These are phyloP conservation scores for Orbicella faveolata DNA, from an alignment of 64 coral and sea anemone genomes.

Conservation along the genomic window DNA sequence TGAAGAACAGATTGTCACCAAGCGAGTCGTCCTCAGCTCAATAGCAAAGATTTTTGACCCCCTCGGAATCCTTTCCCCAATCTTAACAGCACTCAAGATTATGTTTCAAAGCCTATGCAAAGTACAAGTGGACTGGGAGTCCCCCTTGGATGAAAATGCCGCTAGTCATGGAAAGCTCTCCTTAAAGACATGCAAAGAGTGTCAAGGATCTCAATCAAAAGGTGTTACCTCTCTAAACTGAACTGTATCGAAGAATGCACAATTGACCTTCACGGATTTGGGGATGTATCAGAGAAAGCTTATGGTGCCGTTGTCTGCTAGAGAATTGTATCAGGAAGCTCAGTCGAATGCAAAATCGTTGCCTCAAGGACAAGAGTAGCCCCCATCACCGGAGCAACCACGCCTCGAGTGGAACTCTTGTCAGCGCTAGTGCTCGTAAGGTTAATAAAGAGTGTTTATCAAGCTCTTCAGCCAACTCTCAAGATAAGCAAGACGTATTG, in stretches of 20 bases:
- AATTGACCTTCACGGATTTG: conserved; percentile 34
- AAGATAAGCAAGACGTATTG: conserved; percentile 11
- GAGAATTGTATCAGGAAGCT: neutral
- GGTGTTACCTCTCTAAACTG: conserved; percentile 9
- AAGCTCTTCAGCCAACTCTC: neutral
- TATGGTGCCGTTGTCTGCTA: conserved; percentile 27
- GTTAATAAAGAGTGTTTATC: conserved; percentile 2
- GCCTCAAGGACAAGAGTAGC: conserved; percentile 28
- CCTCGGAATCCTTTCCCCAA: conserved; percentile 25
- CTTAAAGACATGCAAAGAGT: conserved; percentile 11
- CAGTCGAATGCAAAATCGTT: conserved; percentile 8
- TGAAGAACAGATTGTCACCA: conserved; percentile 29
- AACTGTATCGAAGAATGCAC: neutral
- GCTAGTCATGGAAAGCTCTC: conserved; percentile 8
- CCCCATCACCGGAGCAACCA: conserved; percentile 25
- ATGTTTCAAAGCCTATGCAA: conserved; percentile 22
- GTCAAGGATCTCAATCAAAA: neutral
- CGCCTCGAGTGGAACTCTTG: conserved; percentile 31
- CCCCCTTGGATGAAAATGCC: neutral
- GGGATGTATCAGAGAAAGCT: neutral
- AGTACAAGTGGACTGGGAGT: conserved; percentile 16
- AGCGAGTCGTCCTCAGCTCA: conserved; percentile 41
- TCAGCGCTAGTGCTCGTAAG: conserved; percentile 30
- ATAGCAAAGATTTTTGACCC: conserved; percentile 50
- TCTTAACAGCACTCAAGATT: conserved; percentile 24